Conservation (phyloP, 1,140 invertebrate genomes). For the Drosophila takahashii region DNA sequence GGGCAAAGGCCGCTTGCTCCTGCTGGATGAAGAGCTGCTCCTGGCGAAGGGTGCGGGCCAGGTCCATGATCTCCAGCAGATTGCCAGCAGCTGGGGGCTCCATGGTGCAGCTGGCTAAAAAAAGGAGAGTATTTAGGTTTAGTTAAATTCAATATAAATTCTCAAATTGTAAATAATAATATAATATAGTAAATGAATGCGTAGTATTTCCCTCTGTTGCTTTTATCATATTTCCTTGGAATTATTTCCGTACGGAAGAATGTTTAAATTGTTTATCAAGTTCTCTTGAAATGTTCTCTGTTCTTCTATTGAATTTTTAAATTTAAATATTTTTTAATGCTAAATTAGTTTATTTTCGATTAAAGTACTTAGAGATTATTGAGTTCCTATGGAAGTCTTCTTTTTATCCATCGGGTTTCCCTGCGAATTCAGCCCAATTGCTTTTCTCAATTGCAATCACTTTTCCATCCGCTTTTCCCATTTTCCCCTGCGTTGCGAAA, state of each 20-base stretch:
- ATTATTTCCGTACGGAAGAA: background rate
- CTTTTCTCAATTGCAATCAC: background rate
- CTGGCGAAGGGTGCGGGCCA: conserved; percentile 82
- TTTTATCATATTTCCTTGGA: background rate
- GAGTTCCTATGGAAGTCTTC: background rate
- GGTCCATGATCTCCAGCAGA: conserved; percentile 83
- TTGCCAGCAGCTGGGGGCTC: conserved; percentile 80
- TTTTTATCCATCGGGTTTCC: background rate
- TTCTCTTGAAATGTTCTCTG: background rate
- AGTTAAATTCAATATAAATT: too few relatives aligned
- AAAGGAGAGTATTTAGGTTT: too few relatives aligned
- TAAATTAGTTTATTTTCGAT: background rate
- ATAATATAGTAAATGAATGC: background rate
- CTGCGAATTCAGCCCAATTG: background rate
- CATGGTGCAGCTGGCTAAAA: conserved; percentile 50
- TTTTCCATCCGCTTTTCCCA: conserved; percentile 1
- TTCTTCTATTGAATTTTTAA: background rate
- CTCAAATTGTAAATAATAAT: too few relatives aligned
- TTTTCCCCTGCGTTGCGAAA: background rate
- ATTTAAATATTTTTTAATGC: background rate
- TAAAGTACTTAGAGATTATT: background rate
- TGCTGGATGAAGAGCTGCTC: conserved; percentile 83
- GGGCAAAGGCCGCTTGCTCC: conserved; percentile 77
- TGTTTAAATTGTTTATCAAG: background rate
- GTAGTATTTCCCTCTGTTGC: background rate